These are phyloP conservation scores for Pseudomyrmex gracilis DNA, from an alignment of 1,140 invertebrate genomes.

Conservation along the genomic window DNA sequence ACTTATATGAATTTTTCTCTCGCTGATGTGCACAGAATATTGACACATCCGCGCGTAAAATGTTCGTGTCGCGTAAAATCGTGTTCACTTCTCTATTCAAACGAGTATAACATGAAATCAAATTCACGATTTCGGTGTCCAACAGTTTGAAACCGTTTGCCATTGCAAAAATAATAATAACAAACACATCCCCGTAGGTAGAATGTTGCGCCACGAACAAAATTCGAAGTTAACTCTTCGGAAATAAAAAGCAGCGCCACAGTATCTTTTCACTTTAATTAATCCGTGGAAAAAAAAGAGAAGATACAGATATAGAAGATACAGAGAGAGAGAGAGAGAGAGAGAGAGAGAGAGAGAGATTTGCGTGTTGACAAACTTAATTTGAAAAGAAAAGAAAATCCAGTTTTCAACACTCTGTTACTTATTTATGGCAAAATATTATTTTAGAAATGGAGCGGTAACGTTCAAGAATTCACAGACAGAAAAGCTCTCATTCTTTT, in stretches of 20 bases:
- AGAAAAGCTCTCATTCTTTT: not conserved
- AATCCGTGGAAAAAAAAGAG: no score
- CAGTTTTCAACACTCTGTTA: not conserved
- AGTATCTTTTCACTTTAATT: not conserved
- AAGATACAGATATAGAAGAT: no score
- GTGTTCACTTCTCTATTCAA: conserved; percentile 7
- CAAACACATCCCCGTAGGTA: not conserved
- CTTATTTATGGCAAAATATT: not conserved
- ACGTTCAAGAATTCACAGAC: not conserved
- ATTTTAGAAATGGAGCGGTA: not conserved
- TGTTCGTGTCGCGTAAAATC: conserved; percentile 23
- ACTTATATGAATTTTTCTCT: conserved; percentile 8
- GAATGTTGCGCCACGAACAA: not conserved
- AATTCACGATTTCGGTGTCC: not conserved
- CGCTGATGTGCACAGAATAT: conserved; percentile 15
- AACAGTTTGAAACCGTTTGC: not conserved
- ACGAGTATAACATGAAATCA: not conserved
- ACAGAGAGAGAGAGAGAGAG: not conserved
- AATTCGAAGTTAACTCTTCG: conserved; percentile 1
- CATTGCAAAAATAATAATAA: not conserved
- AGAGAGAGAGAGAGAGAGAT: not conserved
- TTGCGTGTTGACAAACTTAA: not conserved
- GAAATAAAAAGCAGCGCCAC: not conserved
- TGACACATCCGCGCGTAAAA: not conserved
- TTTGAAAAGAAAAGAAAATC: not conserved